Conservation (phyloP, 2,113 vertebrate species). For the Hylia prasina region DNA sequence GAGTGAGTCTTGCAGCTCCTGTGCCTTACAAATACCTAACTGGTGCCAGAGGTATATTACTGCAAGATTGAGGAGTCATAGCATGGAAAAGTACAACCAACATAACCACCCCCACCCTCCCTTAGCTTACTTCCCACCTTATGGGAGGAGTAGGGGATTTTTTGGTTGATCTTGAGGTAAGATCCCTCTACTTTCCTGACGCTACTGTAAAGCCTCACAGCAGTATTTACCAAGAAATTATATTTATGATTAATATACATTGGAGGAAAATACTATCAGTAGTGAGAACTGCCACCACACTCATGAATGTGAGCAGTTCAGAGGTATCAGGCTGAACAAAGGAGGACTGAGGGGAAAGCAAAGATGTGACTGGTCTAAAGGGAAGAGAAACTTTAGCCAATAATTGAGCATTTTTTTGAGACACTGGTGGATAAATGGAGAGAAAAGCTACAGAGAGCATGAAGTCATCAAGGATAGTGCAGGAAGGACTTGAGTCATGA, state of each 20-base stretch:
- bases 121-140: not conserved
- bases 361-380: not conserved
- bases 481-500: not conserved
- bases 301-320: not conserved
- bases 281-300: not conserved
- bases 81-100: not conserved
- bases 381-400: not conserved
- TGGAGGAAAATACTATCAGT: not conserved
- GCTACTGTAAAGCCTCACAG: not conserved
- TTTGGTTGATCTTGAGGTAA: not conserved
- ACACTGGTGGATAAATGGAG: not conserved
- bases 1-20: not conserved
- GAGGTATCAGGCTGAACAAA: not conserved
- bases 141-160: not conserved
- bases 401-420: not conserved
- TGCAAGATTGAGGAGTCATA: not conserved
- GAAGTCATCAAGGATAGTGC: not conserved
- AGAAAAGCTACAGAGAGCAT: not conserved
- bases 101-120: not conserved
- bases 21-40: not conserved
- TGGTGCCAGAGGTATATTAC: not conserved
- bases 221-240: not conserved
- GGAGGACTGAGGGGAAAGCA: not conserved
- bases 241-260: not conserved
- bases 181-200: not conserved